phyloP scores from a whole-genome alignment of 2,888 invertebrate species.

The Amblyjoppa proteus region DNA sequence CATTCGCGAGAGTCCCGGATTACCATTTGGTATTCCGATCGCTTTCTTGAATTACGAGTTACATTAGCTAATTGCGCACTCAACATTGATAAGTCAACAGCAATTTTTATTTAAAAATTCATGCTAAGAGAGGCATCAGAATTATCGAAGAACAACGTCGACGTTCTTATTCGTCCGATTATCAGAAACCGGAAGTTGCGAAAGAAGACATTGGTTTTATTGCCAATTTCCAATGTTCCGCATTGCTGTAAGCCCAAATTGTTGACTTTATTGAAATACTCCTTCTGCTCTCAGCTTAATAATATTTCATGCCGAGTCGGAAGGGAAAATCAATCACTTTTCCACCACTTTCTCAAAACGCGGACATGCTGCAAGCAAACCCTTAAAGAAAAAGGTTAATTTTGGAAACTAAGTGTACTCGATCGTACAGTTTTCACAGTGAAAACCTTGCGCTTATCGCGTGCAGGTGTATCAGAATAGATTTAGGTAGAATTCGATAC shows the following conservation, averaged over 20 bases:
- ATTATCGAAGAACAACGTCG: not conserved
- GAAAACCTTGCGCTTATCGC: conserved; percentile 55
- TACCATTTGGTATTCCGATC: conserved; percentile 39
- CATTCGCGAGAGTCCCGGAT: conserved; percentile 31
- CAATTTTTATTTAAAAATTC: not conserved
- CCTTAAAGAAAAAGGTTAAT: not conserved
- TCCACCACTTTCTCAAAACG: no score
- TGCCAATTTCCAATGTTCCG: not conserved
- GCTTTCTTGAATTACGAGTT: conserved; percentile 40
- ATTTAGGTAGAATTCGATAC: conserved; percentile 82
- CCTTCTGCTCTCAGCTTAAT: no score
- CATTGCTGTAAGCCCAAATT: not conserved
- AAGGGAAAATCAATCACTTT: no score
- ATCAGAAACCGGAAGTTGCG: not conserved
- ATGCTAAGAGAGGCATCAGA: not conserved
- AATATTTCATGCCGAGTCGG: no score
- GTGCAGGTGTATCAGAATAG: conserved; percentile 70
- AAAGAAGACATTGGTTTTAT: not conserved
- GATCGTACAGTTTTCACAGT: not conserved
- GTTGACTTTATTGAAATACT: no score
- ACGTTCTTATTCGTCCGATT: not conserved
- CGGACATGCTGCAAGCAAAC: not conserved
- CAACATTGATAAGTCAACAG: conserved; percentile 22
- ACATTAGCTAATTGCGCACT: conserved; percentile 43
- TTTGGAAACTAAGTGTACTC: not conserved